Conservation (phyloP, 2,797 vertebrate genomes). For the Carcharodon carcharias region DNA sequence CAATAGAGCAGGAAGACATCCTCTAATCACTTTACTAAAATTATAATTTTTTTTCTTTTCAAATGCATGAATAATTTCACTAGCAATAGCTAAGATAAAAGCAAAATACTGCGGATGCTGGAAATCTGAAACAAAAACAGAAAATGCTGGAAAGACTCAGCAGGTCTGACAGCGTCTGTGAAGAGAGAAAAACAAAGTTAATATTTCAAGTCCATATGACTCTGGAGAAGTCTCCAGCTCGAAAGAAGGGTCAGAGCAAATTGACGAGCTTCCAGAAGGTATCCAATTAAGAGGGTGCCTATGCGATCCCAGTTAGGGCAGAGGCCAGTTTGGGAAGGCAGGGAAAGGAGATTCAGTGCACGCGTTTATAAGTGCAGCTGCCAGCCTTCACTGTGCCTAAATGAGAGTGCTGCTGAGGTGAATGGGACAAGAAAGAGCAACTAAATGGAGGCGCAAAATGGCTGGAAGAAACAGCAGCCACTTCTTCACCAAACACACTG, state of each 20-base stretch:
- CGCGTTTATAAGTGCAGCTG: too few species aligned
- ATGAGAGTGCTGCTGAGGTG: background rate
- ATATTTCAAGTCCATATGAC: too few species aligned
- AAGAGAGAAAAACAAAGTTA: too few species aligned
- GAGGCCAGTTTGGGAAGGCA: background rate
- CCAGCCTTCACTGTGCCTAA: background rate
- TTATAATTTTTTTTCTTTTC: background rate
- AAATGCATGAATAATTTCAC: background rate
- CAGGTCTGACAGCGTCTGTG: too few species aligned
- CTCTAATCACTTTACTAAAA: background rate
- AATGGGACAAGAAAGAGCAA: background rate
- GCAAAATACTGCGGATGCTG: background rate
- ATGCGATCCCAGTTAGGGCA: background rate
- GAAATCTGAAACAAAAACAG: too few species aligned
- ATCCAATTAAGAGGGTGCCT: too few species aligned
- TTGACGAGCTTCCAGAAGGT: background rate
- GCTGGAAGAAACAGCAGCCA: background rate
- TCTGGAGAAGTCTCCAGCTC: too few species aligned
- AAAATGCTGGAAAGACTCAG: too few species aligned
- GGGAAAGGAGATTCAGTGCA: too few species aligned
- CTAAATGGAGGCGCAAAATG: too few species aligned
- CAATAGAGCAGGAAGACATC: background rate
- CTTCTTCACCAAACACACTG: background rate
- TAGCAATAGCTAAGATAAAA: background rate
- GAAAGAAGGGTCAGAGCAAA: too few species aligned